Evolutionary conservation across 2,888 invertebrate genomes (phyloP).

Genomic region (Creontiades dilutus): DNA sequence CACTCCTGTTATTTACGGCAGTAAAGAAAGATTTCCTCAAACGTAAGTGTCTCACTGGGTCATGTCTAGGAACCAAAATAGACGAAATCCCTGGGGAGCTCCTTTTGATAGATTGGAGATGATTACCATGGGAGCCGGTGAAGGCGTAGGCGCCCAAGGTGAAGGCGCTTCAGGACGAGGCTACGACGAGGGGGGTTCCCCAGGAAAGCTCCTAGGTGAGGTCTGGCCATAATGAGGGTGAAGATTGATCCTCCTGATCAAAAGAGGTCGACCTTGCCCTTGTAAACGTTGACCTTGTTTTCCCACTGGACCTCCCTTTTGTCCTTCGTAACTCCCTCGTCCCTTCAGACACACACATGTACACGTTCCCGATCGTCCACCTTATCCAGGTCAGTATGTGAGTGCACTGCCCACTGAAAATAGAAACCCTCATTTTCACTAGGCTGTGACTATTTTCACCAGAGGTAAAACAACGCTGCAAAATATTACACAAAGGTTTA

Average conservation of each 20-base stretch:
- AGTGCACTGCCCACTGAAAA: not conserved
- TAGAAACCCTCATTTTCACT: not conserved
- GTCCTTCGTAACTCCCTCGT: not conserved
- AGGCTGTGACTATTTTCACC: no score
- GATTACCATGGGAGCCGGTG: not conserved
- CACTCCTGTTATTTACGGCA: no score
- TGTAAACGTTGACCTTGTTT: not conserved
- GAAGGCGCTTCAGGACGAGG: not conserved
- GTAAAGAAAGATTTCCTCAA: not conserved
- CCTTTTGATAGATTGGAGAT: not conserved
- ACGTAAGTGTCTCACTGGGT: slow-evolving; percentile 16
- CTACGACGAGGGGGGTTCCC: not conserved
- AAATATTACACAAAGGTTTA: no score
- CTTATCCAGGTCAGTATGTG: not conserved
- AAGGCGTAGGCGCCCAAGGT: slow-evolving; percentile 5
- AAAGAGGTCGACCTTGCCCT: slow-evolving; percentile 24
- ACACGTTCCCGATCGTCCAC: no score
- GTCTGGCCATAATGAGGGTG: not conserved
- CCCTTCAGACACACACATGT: not conserved
- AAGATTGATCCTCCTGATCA: slow-evolving; percentile 16
- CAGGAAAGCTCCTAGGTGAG: not conserved
- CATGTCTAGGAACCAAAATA: not conserved
- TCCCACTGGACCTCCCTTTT: not conserved
- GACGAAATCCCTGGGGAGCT: not conserved
- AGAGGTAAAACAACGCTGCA: no score